Percentiles rank a stretch among this genome's conserved stretches.
These are phyloP conservation scores for Eretmocerus hayati DNA, from an alignment of 2,888 invertebrate species.

Conservation along the genomic window DNA sequence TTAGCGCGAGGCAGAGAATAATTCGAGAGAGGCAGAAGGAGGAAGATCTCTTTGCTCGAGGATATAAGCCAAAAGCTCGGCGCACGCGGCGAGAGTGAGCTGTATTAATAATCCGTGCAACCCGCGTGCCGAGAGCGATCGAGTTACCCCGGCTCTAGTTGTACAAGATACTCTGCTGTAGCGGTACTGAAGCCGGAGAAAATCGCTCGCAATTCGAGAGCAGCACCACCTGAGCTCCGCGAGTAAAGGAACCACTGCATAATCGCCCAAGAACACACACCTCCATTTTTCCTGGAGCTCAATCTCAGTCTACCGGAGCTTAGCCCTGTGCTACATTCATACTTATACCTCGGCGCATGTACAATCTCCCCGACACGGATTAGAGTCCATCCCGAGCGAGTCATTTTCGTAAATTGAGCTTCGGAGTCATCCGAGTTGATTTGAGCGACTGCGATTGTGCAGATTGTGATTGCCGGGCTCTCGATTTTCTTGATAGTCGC, in stretches of 20 bases:
- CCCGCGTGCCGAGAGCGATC: constrained; percentile 12
- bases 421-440: no score
- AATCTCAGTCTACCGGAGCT: constrained; percentile 11
- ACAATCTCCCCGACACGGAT: no score
- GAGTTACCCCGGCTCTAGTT: constrained; percentile 14
- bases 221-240: constrained; percentile 8
- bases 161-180: no score
- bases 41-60: not conserved
- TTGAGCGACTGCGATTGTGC: no score
- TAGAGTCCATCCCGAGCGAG: no score
- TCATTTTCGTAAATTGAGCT: no score
- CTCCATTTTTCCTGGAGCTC: not conserved
- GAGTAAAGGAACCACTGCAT: constrained; percentile 14
- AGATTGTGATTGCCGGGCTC: no score
- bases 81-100: constrained; percentile 5
- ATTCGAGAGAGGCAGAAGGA: constrained; percentile 4
- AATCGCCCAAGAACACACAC: constrained; percentile 3
- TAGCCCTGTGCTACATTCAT: no score
- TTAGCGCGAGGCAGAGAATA: not conserved
- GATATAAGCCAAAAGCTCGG: not conserved
- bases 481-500: no score
- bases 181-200: no score
- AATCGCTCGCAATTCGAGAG: constrained; percentile 11
- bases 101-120: constrained; percentile 20
- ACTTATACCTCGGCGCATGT: no score